Percentiles rank a stretch among this genome's conserved stretches.
phyloP scores from a whole-genome alignment of 2,888 invertebrate genomes.

The Therioaphis trifolii region DNA sequence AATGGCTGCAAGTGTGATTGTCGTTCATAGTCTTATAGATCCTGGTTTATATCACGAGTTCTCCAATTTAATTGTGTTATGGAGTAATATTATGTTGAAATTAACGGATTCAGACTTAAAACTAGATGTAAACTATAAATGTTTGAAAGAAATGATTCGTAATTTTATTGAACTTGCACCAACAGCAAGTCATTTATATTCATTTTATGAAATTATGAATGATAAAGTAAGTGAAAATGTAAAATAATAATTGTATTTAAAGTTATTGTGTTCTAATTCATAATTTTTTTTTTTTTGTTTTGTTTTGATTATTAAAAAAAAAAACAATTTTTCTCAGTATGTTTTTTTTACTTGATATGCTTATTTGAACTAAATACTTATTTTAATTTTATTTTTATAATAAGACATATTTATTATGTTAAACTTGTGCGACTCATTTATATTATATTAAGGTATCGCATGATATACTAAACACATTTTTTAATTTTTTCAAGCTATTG shows the following conservation, averaged over 20 bases:
- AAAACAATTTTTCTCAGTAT: background rate
- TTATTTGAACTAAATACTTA: too few relatives aligned
- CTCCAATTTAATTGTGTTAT: background rate
- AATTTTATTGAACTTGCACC: background rate
- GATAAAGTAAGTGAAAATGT: background rate
- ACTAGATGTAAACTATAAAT: background rate
- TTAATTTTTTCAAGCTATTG: too few relatives aligned
- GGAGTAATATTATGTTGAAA: background rate
- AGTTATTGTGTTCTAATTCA: background rate
- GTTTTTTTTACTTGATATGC: background rate
- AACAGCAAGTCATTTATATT: slow-evolving; percentile 15
- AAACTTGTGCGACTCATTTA: too few relatives aligned
- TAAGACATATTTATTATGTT: too few relatives aligned
- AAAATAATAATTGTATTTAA: too few relatives aligned
- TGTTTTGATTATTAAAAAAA: background rate
- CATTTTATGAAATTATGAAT: background rate
- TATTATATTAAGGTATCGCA: too few relatives aligned
- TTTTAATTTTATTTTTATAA: too few relatives aligned
- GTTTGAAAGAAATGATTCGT: background rate
- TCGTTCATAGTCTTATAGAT: background rate
- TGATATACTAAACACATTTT: too few relatives aligned
- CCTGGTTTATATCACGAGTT: background rate
- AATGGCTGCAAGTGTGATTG: background rate
- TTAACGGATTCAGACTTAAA: background rate
- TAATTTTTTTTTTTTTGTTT: background rate